These are phyloP conservation scores for Malurus elegans DNA, from an alignment of 2,113 vertebrate genomes.

Conservation along the genomic window DNA sequence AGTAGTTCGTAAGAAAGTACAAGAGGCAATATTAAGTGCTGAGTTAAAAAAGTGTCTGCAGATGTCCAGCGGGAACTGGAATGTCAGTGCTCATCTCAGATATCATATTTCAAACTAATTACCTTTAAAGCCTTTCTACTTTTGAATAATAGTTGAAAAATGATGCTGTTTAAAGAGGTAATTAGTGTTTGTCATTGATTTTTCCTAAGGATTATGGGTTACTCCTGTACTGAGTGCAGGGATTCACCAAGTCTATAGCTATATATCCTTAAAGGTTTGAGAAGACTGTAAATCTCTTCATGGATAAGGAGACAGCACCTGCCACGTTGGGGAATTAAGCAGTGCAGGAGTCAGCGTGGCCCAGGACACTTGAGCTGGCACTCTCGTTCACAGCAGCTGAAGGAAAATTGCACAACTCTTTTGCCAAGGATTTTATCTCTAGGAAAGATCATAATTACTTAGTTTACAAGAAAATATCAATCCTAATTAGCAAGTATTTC, in stretches of 20 bases:
- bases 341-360: rapidly evolving
- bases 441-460: background rate
- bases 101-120: background rate
- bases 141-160: conserved; percentile 7
- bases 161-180: background rate
- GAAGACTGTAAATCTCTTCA: background rate
- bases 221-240: background rate
- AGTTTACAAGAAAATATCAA: background rate
- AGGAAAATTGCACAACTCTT: background rate
- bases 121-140: conserved; percentile 1
- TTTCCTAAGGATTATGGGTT: background rate
- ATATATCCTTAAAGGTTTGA: background rate
- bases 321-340: rapidly evolving
- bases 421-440: background rate
- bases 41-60: background rate
- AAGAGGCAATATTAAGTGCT: background rate
- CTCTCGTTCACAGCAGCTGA: background rate
- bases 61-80: background rate
- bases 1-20: background rate
- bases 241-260: background rate
- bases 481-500: background rate
- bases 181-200: conserved; percentile 19
- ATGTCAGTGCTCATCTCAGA: background rate
- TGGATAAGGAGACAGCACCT: background rate
- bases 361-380: rapidly evolving